Conservation (phyloP, 2,113 vertebrate species). For the Urocynchramus pylzowi region DNA sequence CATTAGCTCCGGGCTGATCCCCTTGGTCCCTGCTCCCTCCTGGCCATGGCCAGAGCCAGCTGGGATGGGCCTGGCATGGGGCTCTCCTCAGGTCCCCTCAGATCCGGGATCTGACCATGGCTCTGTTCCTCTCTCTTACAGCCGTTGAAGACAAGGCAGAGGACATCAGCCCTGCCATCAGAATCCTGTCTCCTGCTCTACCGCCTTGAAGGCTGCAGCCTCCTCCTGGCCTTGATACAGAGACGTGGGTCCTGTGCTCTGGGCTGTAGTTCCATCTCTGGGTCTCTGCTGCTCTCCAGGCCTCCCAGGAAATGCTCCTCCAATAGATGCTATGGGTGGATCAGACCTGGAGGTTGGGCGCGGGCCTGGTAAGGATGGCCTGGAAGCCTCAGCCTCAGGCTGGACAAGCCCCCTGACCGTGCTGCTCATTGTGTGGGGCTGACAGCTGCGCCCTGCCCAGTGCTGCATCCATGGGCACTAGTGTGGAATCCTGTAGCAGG, state of each 20-base stretch:
- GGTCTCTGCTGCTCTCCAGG: neutral
- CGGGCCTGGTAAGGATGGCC: neutral
- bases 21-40: no score
- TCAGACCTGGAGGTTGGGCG: accelerated
- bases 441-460: neutral
- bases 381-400: neutral
- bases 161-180: no score
- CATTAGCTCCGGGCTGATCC: no score
- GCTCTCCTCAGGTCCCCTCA: no score
- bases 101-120: no score
- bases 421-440: neutral
- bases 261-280: neutral
- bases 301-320: neutral
- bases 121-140: no score
- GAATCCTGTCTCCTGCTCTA: neutral
- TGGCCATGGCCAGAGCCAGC: no score
- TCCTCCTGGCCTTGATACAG: neutral
- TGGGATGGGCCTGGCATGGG: no score
- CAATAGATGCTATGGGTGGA: no score
- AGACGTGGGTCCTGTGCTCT: neutral
- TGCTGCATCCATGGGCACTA: neutral
- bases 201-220: neutral
- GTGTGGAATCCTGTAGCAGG: no score
- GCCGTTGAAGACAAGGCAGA: no score
- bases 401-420: no score